Conservation (phyloP, 2,797 vertebrate species). For the Delichon dasypus region DNA sequence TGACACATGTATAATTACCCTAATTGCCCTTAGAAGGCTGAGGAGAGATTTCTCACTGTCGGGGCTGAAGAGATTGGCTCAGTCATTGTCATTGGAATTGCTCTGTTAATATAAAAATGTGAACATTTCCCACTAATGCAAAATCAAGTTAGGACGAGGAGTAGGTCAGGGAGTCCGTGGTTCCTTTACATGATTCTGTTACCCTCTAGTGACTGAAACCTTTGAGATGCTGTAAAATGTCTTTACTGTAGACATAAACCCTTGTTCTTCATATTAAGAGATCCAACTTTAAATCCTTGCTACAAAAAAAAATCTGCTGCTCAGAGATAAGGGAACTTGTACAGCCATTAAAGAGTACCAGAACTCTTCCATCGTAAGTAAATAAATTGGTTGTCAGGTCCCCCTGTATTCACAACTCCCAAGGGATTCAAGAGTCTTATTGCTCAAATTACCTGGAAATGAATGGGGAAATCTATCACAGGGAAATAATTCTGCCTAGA, state of each 20-base stretch:
- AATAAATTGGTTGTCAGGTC: neutral
- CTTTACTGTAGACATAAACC: neutral
- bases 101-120: neutral
- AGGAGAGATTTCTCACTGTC: neutral
- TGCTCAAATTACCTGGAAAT: neutral
- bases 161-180: neutral
- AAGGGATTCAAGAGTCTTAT: neutral
- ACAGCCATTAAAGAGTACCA: neutral
- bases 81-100: neutral
- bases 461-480: neutral
- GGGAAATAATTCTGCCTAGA: neutral
- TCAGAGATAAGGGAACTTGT: neutral
- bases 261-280: neutral
- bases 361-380: neutral
- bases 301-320: neutral
- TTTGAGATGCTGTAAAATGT: neutral
- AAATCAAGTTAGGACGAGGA: neutral
- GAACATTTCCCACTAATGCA: neutral
- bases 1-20: neutral
- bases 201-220: neutral
- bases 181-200: neutral
- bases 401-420: neutral
- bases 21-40: neutral
- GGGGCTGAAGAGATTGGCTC: neutral
- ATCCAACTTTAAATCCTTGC: neutral